Conservation (phyloP, 2,797 vertebrate species). For the Gouania willdenowi region DNA sequence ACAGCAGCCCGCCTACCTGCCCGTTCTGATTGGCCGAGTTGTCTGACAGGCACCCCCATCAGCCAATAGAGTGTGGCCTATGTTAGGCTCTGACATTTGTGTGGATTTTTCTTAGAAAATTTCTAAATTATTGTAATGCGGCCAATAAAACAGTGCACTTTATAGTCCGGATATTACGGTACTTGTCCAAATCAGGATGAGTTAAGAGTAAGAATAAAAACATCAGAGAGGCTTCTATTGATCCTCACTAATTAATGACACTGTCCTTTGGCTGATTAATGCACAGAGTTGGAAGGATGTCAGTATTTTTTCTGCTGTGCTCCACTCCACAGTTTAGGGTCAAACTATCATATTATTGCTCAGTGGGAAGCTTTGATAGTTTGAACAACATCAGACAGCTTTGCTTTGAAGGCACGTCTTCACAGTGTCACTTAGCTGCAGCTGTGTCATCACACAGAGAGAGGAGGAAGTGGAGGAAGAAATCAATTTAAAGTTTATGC, state of each 20-base stretch:
- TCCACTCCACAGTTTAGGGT: conserved; percentile 35
- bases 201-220: too few relatives aligned
- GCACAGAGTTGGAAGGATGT: conserved; percentile 5
- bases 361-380: conserved; percentile 44
- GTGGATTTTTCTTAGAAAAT: too few relatives aligned
- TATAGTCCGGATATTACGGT: too few relatives aligned
- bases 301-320: conserved; percentile 11
- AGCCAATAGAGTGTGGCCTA: too few relatives aligned
- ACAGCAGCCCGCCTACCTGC: too few relatives aligned
- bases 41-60: too few relatives aligned
- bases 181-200: too few relatives aligned
- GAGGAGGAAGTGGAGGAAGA: conserved; percentile 31
- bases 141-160: too few relatives aligned
- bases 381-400: conserved; percentile 38
- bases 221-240: too few relatives aligned
- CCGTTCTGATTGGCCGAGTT: too few relatives aligned
- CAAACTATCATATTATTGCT: conserved; percentile 36
- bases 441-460: conserved; percentile 36
- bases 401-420: conserved; percentile 60
- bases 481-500: conserved; percentile 47
- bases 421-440: conserved; percentile 37
- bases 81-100: too few relatives aligned
- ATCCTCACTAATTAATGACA: conserved; percentile 56
- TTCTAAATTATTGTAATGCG: too few relatives aligned
- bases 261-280: conserved; percentile 57